Conservation (phyloP, 2,797 vertebrate genomes). For the Eurystomus glaucurus region DNA sequence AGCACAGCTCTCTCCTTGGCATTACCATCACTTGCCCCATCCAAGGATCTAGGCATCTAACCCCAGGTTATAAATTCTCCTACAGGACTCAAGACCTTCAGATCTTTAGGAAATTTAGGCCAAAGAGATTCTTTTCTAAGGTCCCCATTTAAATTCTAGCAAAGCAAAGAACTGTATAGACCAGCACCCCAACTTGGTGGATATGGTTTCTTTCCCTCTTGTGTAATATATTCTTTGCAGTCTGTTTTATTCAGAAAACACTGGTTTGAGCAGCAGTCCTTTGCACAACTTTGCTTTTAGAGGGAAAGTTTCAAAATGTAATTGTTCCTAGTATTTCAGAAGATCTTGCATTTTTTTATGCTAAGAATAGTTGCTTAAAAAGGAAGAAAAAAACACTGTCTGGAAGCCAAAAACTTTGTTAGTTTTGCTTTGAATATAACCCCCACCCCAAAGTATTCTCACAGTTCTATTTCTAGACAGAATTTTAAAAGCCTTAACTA, state of each 20-base stretch:
- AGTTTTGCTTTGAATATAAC: conserved; percentile 9
- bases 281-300: conserved; percentile 5
- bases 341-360: conserved; percentile 17
- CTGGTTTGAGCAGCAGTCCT: background rate
- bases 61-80: background rate
- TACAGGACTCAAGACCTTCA: background rate
- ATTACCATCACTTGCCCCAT: background rate
- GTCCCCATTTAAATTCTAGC: background rate
- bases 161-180: background rate
- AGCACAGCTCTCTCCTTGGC: background rate
- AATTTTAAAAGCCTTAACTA: conserved; percentile 53
- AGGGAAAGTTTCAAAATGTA: conserved; percentile 35
- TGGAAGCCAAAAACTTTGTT: conserved; percentile 10
- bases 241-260: background rate
- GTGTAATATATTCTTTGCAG: background rate
- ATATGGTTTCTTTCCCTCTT: background rate
- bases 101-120: background rate
- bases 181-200: background rate
- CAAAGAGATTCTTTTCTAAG: background rate
- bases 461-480: conserved; percentile 56
- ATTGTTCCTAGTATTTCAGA: conserved; percentile 25
- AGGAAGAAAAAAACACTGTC: background rate
- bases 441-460: conserved; percentile 49
- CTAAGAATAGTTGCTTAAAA: conserved; percentile 40
- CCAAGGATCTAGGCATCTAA: background rate